Evolutionary conservation across 30 jellyfish, hydroid and myxozoan species (phyloP).

Genomic region (Morbakka virulenta): DNA sequence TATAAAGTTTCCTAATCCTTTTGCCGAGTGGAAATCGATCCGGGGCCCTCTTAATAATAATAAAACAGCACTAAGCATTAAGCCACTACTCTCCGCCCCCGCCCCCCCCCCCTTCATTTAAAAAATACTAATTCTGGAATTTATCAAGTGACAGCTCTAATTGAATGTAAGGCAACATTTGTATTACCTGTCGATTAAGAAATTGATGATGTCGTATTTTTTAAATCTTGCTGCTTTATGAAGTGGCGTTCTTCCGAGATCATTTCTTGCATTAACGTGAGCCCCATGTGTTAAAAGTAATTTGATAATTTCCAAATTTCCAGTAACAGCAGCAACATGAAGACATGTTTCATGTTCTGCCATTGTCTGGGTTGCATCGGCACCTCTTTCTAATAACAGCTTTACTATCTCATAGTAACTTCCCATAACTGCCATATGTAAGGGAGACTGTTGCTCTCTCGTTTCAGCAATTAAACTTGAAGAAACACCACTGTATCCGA

Average conservation of each 20-base stretch:
- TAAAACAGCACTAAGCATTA: no score
- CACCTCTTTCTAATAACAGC: slow-evolving; percentile 74
- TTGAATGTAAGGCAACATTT: no score
- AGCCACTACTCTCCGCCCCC: no score
- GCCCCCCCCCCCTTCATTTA: no score
- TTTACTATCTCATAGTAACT: slow-evolving; percentile 66
- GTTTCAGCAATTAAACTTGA: slow-evolving; percentile 44
- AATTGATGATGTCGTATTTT: slow-evolving; percentile 40
- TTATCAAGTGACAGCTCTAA: no score
- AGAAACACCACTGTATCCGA: slow-evolving; percentile 58
- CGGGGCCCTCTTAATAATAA: no score
- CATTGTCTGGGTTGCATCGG: slow-evolving; percentile 71
- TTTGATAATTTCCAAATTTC: slow-evolving; percentile 62
- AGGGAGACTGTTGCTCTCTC: slow-evolving; percentile 82
- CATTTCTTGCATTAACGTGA: slow-evolving; percentile 66
- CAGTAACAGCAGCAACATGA: slow-evolving; percentile 87
- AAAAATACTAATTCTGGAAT: no score
- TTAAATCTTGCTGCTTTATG: slow-evolving; percentile 86
- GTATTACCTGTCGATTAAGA: slow-evolving; percentile 64
- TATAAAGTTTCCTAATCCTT: no score
- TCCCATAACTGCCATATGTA: slow-evolving; percentile 84
- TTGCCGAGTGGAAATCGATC: no score
- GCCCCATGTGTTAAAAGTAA: slow-evolving; percentile 67
- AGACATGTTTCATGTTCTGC: slow-evolving; percentile 79
- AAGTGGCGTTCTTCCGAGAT: slow-evolving; percentile 76